Evolutionary conservation across 2,113 vertebrate species (phyloP), one percentile per base, ranked within the genome.

Genomic region (Osmerus mordax): DNA sequence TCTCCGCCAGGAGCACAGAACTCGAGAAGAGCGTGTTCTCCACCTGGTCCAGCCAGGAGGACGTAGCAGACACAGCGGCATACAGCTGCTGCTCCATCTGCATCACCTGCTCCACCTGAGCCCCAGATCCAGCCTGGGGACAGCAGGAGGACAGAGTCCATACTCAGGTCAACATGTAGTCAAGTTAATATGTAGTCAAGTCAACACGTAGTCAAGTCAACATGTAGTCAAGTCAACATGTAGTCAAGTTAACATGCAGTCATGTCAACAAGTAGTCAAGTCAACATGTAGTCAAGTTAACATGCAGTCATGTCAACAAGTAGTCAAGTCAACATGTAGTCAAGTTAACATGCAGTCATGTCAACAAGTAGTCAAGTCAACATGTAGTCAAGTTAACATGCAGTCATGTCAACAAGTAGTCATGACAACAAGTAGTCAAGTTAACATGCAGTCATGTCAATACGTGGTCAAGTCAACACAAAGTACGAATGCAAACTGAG

Each of bases 71-170:
- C 29, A 95, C 90, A 9, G 94, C 93, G 2, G 91, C 85, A 65
- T 94, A 96, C 2, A 98, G 81, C 79, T 94, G 95, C 81, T 93
- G 94, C 56, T 97, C 95, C 84, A 95, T 86, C 32, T 87, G 81
- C 9, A 85, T 63, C 56, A 81, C 89, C 72, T 87, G 81, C 9
- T 85, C 61, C 56, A 80, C 89, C 72, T 91, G 89, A 9, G 64
- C 81, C 74, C 92, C 90, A 3, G 82, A 72, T 47, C 75, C 84
- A 59, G 83, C 65, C 94, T 95, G 66, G n/a, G 12, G 1, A 63
- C 21, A 72, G 51, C 47, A 65, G 7, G 19, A 56, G 16, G 8
- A 51, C 9, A 18, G 7, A 47, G 41, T 47, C 2, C 51, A 81
- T 53, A 12, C 54, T 25, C 6, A 16, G 52, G 58, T 59, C 15